Evolutionary conservation across 2,888 invertebrate species (phyloP), one percentile per base, ranked within the genome.

Genomic region (Coenonympha arcania): DNA sequence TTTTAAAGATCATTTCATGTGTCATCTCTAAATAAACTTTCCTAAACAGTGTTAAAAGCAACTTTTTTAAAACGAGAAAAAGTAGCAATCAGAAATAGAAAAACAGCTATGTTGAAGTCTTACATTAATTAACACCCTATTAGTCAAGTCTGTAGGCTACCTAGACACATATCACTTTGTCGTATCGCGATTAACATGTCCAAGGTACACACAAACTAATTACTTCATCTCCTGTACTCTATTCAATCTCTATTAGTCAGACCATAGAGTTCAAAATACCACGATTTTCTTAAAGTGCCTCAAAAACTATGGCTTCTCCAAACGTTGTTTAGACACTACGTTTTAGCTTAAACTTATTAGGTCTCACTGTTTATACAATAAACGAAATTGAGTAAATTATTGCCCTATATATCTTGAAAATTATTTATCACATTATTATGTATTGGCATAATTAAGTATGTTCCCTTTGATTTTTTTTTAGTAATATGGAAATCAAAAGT

Each of bases 111-210:
- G n/a, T n/a, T n/a, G n/a, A n/a, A 4, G 24, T 24, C 24, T 2
- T 24, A 24, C 24, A 8, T 5, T 24, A 24, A n/a, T n/a, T n/a
- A n/a, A n/a, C n/a, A n/a, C n/a, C n/a, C 31, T 33, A 33, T 6
- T 3, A 16, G 8, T 44, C 3, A 30, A 47, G 58, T 57, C 13
- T 58, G 48, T 24, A 49, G 8, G 4, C n/a, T 40, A 33, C 72
- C 66, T 69, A 53, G 52, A 56, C 58, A 60, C 66, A 61, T 59
- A 68, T 73, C 70, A 71, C 65, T 71, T 69, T 62, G 68, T 67
- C 67, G 63, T 63, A 68, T 65, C 65, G 61, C 72, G 72, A 74
- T 75, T 72, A 76, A 76, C 71, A 73, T 76, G 71, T 73, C 71
- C 71, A 64, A 64, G 61, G 61, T 26, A 61, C 56, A 62, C 58